These are phyloP conservation scores for Albula glossodonta DNA, from an alignment of 2,113 vertebrate genomes.

Conservation along the genomic window DNA sequence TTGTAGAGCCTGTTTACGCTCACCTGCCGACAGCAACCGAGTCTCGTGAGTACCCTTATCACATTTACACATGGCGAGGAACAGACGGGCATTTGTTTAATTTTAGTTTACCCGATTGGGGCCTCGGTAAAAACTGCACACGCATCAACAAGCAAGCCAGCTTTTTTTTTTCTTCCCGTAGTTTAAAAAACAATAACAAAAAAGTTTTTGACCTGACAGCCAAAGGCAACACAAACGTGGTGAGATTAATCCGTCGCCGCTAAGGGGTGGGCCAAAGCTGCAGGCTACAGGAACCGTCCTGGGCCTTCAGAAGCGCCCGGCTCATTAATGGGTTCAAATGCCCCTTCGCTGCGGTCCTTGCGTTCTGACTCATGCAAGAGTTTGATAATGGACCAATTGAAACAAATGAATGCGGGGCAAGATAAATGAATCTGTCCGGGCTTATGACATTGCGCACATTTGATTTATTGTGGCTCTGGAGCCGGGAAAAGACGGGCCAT, in stretches of 20 bases:
- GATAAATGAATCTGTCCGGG: constrained; percentile 5
- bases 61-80: not conserved
- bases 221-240: not conserved
- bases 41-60: not conserved
- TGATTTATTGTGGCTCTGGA: constrained; percentile 7
- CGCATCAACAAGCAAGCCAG: not conserved
- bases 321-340: not conserved
- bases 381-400: constrained; percentile 21
- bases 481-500: not conserved
- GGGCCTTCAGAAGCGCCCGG: not conserved
- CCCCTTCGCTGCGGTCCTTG: too few species aligned
- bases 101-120: not conserved
- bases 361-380: not conserved
- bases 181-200: not conserved
- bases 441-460: constrained; percentile 16
- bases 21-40: too few species aligned
- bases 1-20: too few species aligned
- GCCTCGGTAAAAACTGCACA: not conserved
- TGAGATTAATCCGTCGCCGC: not conserved
- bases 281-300: not conserved
- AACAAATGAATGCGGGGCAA: constrained; percentile 14
- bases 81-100: not conserved
- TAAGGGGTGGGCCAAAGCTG: not conserved
- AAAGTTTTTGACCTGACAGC: not conserved
- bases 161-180: not conserved